Percentiles rank a stretch among this genome's conserved stretches.
phyloP scores from a whole-genome alignment of 2,113 vertebrate species.

The Neomonachus schauinslandi region DNA sequence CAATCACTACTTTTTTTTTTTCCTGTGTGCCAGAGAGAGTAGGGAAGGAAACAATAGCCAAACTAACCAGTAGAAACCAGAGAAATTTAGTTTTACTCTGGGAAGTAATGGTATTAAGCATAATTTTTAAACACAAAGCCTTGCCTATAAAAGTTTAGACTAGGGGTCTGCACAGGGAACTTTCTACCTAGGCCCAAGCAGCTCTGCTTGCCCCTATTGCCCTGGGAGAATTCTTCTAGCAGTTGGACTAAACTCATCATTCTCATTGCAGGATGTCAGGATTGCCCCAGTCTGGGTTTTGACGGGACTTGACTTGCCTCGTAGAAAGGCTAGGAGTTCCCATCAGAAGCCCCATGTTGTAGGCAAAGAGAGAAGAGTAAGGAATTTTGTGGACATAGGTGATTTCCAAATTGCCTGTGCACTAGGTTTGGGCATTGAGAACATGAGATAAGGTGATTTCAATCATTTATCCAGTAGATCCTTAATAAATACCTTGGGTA shows the following conservation, averaged over 20 bases:
- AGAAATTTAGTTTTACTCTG: neutral
- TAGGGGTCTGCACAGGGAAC: neutral
- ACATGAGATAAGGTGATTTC: neutral
- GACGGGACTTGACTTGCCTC: neutral
- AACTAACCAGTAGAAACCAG: neutral
- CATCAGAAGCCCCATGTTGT: neutral
- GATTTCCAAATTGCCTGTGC: neutral
- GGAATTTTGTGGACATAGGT: neutral
- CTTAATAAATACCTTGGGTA: conserved; percentile 1
- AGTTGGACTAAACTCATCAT: neutral
- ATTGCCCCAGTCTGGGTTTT: neutral
- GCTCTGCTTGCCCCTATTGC: neutral
- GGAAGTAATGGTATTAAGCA: neutral
- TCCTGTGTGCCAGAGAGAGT: neutral
- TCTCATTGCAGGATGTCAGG: neutral
- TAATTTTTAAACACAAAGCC: neutral
- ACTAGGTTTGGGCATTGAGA: neutral
- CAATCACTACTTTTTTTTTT: neutral
- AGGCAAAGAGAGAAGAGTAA: conserved; percentile 20
- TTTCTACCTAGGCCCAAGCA: neutral
- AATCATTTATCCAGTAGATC: neutral
- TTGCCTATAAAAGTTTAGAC: neutral
- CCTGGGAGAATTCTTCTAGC: neutral
- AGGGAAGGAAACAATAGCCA: neutral
- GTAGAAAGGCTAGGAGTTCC: neutral